Conservation (phyloP, 2,888 invertebrate species). For the Eupithecia dodoneata region DNA sequence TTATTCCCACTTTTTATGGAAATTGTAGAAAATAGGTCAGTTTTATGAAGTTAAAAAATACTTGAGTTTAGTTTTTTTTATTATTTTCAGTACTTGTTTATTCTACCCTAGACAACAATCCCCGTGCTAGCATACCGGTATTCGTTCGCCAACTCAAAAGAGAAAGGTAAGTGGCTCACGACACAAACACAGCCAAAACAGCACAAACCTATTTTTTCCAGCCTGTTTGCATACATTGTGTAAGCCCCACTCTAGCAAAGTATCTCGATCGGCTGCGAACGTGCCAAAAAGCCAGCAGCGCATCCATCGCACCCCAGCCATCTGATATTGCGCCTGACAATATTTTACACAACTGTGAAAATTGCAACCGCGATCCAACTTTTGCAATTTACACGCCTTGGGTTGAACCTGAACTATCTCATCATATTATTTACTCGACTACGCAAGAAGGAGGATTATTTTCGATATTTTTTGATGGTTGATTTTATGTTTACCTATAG, state of each 20-base stretch:
- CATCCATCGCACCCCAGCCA: constrained; percentile 36
- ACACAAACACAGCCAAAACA: neutral
- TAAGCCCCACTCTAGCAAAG: constrained; percentile 30
- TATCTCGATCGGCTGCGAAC: constrained; percentile 36
- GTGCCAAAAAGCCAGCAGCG: constrained; percentile 36
- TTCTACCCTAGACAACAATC: too few species aligned
- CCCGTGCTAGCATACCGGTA: too few species aligned
- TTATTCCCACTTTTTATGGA: too few species aligned
- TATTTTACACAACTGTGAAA: constrained; percentile 77
- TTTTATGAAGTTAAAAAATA: too few species aligned
- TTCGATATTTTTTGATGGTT: too few species aligned
- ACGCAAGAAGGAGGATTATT: neutral
- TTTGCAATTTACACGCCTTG: constrained; percentile 73
- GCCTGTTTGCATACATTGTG: constrained; percentile 9
- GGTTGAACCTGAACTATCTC: neutral
- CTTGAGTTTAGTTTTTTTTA: too few species aligned
- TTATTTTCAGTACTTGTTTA: too few species aligned
- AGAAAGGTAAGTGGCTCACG: neutral
- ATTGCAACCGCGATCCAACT: constrained; percentile 77
- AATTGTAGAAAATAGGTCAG: too few species aligned
- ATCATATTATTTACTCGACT: neutral
- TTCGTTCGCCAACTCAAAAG: neutral
- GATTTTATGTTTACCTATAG: neutral
- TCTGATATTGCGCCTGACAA: constrained; percentile 59
- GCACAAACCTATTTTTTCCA: constrained; percentile 3